Percentiles rank a stretch among this genome's conserved stretches.
phyloP scores from a whole-genome alignment of 64 coral and sea anemone species.

The Acropora tenuis region DNA sequence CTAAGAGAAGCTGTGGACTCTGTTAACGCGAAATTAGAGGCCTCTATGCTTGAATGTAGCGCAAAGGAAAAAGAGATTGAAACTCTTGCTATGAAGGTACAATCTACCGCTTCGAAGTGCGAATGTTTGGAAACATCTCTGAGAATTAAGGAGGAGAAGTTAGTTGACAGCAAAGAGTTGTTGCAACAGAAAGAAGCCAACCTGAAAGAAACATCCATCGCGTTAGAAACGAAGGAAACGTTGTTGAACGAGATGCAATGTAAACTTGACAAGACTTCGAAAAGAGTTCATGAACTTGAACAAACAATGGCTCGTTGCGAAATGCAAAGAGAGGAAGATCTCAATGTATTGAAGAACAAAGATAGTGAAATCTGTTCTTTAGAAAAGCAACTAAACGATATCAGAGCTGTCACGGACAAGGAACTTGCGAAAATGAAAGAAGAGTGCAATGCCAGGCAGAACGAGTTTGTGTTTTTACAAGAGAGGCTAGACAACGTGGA shows the following conservation, averaged over 20 bases:
- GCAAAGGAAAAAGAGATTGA: constrained; percentile 58
- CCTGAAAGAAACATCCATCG: constrained; percentile 42
- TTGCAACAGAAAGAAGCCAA: constrained; percentile 43
- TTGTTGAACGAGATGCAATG: neutral
- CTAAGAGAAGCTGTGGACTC: constrained; percentile 33
- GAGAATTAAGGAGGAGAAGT: constrained; percentile 25
- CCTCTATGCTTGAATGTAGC: neutral
- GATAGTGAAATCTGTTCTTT: constrained; percentile 49
- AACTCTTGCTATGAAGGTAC: constrained; percentile 10
- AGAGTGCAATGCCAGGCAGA: constrained; percentile 35
- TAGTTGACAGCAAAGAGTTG: constrained; percentile 52
- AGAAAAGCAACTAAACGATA: constrained; percentile 18
- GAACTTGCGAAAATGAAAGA: constrained; percentile 42
- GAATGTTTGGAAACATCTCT: constrained; percentile 3
- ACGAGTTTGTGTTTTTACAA: constrained; percentile 41
- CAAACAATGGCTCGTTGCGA: neutral
- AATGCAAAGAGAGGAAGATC: constrained; percentile 40
- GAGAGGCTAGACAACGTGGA: constrained; percentile 68
- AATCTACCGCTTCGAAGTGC: neutral
- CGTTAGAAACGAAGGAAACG: constrained; percentile 30
- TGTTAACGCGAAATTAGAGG: constrained; percentile 21
- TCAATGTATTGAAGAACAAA: constrained; percentile 31
- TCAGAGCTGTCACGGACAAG: constrained; percentile 3
- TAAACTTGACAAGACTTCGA: neutral
- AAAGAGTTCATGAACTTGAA: constrained; percentile 10